A percentile compares a stretch with the other conserved stretches of the same genome.
These are phyloP conservation scores for Imbricaverruca yamaguchii DNA, from an alignment of 2,888 invertebrate genomes.

Conservation along the genomic window DNA sequence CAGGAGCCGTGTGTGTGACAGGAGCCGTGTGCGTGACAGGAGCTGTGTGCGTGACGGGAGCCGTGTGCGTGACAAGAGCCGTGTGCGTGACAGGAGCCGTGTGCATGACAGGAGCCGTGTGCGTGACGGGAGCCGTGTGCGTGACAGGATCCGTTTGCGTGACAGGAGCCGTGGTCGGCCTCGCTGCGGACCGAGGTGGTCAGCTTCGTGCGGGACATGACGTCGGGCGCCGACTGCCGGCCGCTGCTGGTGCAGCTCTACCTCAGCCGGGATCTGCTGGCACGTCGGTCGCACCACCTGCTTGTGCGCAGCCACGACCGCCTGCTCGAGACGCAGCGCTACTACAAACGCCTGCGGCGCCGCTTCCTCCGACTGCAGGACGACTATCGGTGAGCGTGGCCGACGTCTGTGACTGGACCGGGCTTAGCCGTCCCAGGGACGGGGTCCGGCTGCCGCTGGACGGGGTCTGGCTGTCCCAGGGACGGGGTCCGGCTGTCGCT, in stretches of 20 bases:
- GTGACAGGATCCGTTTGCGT: not conserved
- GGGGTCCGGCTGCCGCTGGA: not conserved
- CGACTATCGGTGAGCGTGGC: slow-evolving; percentile 28
- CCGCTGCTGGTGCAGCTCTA: slow-evolving; percentile 25
- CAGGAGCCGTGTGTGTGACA: too few relatives aligned
- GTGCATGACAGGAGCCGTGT: too few relatives aligned
- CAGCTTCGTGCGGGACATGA: slow-evolving; percentile 20
- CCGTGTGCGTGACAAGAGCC: too few relatives aligned
- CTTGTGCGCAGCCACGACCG: slow-evolving; percentile 20
- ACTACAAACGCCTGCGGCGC: slow-evolving; percentile 27
- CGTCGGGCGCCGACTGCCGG: slow-evolving; percentile 24
- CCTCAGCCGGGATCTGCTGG: slow-evolving; percentile 12
- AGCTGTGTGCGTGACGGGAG: too few relatives aligned
- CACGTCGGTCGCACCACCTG: slow-evolving; percentile 6
- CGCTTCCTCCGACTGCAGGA: slow-evolving; percentile 29
- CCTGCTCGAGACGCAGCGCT: slow-evolving; percentile 3
- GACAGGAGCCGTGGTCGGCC: slow-evolving; percentile 1
- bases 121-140: slow-evolving; percentile 22
- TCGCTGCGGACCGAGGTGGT: slow-evolving; percentile 4
- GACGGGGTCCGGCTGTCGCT: too few relatives aligned
- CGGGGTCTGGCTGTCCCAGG: too few relatives aligned
- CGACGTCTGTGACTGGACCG: too few relatives aligned
- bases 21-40: too few relatives aligned
- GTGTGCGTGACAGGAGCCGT: not conserved
- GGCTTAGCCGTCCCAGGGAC: slow-evolving; percentile 22